Evolutionary conservation across 2,888 invertebrate genomes (phyloP), one percentile per base, ranked within the genome.

Genomic region (Anticlea derivata): DNA sequence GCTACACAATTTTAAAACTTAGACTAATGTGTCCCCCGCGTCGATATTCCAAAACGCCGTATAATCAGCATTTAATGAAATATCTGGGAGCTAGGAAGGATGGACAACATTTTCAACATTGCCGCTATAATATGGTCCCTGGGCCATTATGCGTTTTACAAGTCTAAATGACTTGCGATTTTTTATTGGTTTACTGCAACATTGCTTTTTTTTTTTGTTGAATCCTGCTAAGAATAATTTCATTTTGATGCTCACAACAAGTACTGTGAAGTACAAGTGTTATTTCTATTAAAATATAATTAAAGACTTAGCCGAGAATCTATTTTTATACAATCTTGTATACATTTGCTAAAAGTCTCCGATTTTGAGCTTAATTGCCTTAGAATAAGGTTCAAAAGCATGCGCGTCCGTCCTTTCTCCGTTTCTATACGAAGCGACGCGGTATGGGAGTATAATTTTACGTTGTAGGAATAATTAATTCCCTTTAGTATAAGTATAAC

Each of bases 381-480:
- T 45, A 17, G 39, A 23, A 38, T 41, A 43, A 44, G 43, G 39
- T 39, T 26, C 11, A 43, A 39, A 5, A 12, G 43, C 38, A 23
- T 29, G 30, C 34, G 40, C 35, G 48, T 45, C 39, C 43, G 39
- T 53, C 53, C 55, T 56, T 57, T 53, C 49, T 58, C 43, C 41
- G 41, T 51, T 61, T 35, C 48, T 24, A 27, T 43, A 24, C 47
- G 59, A 63, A 50, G 59, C 66, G 69, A 48, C 66, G 75, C 70
- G 72, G 71, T 58, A 61, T 60, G 70, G 77, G 72, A 62, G 60
- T 71, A 68, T 80, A 80, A 46, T 81, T 80, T 81, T 84, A 83
- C 82, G 79, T 83, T 85, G 79, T 86, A 86, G 86, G 70, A 78
- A 79, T 85, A 84, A 83, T 83, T 85, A 84, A 83, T 83, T 86